Evolutionary conservation across 1,140 invertebrate genomes (phyloP), one percentile per base, ranked within the genome.

Genomic region (Aleiodes sp.): DNA sequence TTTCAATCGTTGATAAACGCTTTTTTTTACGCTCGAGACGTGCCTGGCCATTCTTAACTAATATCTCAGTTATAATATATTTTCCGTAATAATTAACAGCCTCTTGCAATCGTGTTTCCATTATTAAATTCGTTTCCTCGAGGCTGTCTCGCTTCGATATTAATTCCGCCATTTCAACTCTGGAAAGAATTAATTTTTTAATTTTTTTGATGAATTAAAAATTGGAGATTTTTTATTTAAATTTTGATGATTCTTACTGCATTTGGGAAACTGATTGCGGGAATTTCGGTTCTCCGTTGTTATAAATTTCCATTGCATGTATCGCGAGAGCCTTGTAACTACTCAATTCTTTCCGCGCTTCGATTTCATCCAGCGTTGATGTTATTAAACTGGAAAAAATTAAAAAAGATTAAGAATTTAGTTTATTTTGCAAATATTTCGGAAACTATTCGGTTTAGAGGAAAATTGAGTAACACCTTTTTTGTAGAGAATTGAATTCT

Each of bases 91-190:
- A 74, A 9, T 76, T 64, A n/a, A 77, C 65, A 0, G 57, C 12
- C 61, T 80, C 76, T 21, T 67, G 19, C 14, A 85, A 70, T 52
- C 81, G 75, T 26, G 68, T 62, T 7, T 81, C 75, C 29, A 84
- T 73, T 8, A 81, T 19, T 41, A 72, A 56, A 3, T 81, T 65
- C 67, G 78, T 81, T 72, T 84, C 79, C 68, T 82, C 79, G 19
- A 83, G 68, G 41, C 74, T 78, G 64, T 86, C 79, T 35, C 78
- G 73, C 64, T 71, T 77, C 57, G 56, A 76, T 14, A 64, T 77
- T 43, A 86, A 57, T 6, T 77, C 76, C 3, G 61, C 63, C 29
- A 82, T 80, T 46, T 86, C 82, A 8, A 68, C 56, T 16, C 84
- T 86, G 26, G 16, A 70, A 41, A 43, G 2, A 65, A 65, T 66